Conservation (phyloP, 1,140 invertebrate genomes). For the Ceratoteleas bidentatus region DNA sequence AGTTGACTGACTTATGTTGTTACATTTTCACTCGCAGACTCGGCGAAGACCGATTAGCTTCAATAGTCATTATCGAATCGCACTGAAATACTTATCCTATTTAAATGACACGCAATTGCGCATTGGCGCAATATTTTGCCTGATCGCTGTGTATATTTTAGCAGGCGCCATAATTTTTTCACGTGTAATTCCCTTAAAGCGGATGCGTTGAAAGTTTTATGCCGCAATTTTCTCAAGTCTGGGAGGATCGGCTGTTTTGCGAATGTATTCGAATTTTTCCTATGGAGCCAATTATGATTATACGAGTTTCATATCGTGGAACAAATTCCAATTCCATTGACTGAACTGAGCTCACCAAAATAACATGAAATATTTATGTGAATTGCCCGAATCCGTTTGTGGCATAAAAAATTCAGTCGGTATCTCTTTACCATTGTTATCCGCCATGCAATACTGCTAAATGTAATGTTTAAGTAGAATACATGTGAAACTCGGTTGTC, state of each 20-base stretch:
- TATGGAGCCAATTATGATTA: constrained; percentile 14
- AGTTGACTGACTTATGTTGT: no score
- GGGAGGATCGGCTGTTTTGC: constrained; percentile 5
- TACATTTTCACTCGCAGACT: no score
- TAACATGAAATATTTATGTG: constrained; percentile 16
- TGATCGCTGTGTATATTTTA: no score
- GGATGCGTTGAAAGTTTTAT: constrained; percentile 16
- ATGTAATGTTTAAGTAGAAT: no score
- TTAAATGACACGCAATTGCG: no score
- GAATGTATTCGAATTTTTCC: constrained; percentile 15
- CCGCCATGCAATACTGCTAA: no score
- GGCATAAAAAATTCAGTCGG: neutral
- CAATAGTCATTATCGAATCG: no score
- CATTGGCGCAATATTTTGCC: no score
- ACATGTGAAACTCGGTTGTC: no score
- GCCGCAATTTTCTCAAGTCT: constrained; percentile 12
- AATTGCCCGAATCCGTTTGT: neutral
- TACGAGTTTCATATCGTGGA: constrained; percentile 19
- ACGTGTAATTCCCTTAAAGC: constrained; percentile 8
- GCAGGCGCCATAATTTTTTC: constrained; percentile 22
- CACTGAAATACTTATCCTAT: no score
- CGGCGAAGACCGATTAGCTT: no score
- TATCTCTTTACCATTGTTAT: neutral
- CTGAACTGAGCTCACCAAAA: constrained; percentile 12
- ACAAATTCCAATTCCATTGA: constrained; percentile 19